phyloP scores from a whole-genome alignment of 2,797 vertebrate species.

The Microchirus variegatus region DNA sequence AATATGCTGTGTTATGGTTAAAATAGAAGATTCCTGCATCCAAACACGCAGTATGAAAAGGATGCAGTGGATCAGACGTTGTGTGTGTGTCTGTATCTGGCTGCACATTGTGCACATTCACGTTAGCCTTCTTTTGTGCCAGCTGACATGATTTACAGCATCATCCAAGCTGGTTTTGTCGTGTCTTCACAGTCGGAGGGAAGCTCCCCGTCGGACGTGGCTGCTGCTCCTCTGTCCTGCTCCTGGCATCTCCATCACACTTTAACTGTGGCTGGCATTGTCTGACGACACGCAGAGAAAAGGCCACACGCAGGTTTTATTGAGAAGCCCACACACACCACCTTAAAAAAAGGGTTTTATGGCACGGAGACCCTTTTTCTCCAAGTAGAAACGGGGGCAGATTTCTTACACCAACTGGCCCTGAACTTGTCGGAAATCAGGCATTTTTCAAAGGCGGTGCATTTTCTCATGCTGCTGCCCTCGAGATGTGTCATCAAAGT shows the following conservation, averaged over 20 bases:
- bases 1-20: constrained; percentile 4
- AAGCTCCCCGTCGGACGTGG: constrained; percentile 48
- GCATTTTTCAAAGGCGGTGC: constrained; percentile 13
- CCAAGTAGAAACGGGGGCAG: constrained; percentile 25
- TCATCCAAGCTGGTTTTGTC: constrained; percentile 37
- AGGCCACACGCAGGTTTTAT: constrained; percentile 71
- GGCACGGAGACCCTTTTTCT: constrained; percentile 24
- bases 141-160: constrained; percentile 59
- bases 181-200: constrained; percentile 22
- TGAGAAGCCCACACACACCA: constrained; percentile 48
- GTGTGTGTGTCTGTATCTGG: neutral
- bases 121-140: constrained; percentile 6
- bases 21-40: constrained; percentile 1
- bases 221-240: constrained; percentile 30
- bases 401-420: constrained; percentile 19
- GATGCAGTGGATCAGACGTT: neutral
- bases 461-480: constrained; percentile 33
- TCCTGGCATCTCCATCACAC: constrained; percentile 64
- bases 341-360: constrained; percentile 42
- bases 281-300: constrained; percentile 48
- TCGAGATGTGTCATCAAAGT: constrained; percentile 52
- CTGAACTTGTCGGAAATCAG: constrained; percentile 22
- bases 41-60: neutral
- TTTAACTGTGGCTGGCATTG: constrained; percentile 61
- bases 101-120: constrained; percentile 1